These are phyloP conservation scores for Dreissena rostriformis DNA, from an alignment of 1,140 invertebrate species.

Conservation along the genomic window DNA sequence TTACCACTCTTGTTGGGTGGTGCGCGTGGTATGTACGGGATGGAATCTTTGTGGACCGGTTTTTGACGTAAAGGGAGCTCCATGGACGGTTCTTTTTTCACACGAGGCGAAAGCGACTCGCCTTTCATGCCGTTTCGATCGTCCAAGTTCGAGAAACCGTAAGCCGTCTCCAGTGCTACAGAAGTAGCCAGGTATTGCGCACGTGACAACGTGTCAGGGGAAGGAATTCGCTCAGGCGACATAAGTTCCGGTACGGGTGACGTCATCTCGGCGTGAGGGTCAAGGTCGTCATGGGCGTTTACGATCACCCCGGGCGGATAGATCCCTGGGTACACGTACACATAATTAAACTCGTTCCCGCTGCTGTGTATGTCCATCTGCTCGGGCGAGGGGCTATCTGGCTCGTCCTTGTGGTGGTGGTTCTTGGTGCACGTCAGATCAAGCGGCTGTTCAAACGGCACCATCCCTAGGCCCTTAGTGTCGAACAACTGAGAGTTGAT, in stretches of 20 bases:
- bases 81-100: constrained; percentile 31
- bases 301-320: constrained; percentile 18
- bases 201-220: constrained; percentile 19
- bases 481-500: constrained; percentile 47
- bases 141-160: background rate
- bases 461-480: constrained; percentile 30
- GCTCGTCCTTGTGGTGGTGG: background rate
- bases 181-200: constrained; percentile 14
- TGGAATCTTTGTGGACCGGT: background rate
- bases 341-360: constrained; percentile 44
- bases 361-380: constrained; percentile 32
- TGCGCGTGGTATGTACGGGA: constrained; percentile 30
- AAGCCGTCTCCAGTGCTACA: constrained; percentile 4
- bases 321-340: constrained; percentile 46
- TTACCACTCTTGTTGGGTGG: constrained; percentile 34
- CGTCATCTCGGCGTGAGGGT: background rate
- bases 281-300: constrained; percentile 14
- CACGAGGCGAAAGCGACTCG: background rate
- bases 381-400: constrained; percentile 15
- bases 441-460: constrained; percentile 37
- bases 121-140: background rate
- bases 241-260: constrained; percentile 43
- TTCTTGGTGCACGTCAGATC: constrained; percentile 37
- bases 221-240: constrained; percentile 19
- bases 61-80: background rate